These are phyloP conservation scores for Oceanites oceanicus DNA, from an alignment of 2,113 vertebrate species.

Conservation along the genomic window DNA sequence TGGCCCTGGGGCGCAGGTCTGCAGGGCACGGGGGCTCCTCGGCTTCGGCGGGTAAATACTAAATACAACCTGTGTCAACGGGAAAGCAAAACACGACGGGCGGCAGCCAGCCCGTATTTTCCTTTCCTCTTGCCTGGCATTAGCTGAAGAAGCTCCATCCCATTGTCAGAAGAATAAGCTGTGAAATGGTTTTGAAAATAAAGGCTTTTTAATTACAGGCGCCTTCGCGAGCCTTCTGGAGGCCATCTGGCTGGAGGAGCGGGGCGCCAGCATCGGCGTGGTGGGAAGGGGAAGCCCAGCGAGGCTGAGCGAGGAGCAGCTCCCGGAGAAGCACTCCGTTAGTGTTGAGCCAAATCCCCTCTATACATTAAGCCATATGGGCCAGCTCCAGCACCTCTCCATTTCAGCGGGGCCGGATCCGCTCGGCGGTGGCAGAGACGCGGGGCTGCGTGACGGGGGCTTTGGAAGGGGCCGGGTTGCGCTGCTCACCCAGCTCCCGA, in stretches of 20 bases:
- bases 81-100: not conserved
- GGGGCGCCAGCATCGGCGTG: not conserved
- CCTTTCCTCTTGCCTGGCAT: not conserved
- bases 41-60: fast-evolving
- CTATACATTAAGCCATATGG: fast-evolving
- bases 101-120: not conserved
- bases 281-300: not conserved
- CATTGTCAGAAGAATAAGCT: not conserved
- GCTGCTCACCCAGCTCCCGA: not conserved
- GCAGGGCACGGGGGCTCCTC: not conserved
- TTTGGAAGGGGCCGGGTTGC: not conserved
- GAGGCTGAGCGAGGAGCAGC: not conserved
- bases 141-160: not conserved
- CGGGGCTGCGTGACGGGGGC: fast-evolving
- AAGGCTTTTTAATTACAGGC: constrained; percentile 21
- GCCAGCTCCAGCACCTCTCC: fast-evolving
- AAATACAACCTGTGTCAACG: fast-evolving
- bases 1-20: not conserved
- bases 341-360: not conserved
- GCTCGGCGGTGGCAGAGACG: not conserved
- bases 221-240: constrained; percentile 20
- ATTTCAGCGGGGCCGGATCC: fast-evolving
- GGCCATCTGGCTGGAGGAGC: constrained; percentile 22
- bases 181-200: constrained; percentile 40
- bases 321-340: not conserved